Evolutionary conservation across 2,888 invertebrate genomes (phyloP), one percentile per base, ranked within the genome.

Genomic region (Zootermopsis nevadensis): DNA sequence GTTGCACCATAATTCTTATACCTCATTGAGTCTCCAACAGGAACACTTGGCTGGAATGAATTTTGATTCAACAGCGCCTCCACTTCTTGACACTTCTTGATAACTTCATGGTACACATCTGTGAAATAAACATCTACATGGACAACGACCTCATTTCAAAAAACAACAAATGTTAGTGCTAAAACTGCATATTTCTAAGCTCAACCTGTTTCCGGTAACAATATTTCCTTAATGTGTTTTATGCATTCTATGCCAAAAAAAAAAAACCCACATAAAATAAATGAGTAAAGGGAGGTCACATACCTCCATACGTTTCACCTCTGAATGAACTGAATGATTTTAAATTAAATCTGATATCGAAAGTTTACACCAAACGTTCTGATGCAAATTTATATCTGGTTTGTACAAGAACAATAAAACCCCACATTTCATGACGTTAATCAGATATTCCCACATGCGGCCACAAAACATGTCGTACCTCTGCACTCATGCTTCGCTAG

Each of bases 11-110:
- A n/a, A 8, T 24, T 60, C 7, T 30, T 77, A 35, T 79, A 84
- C 84, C 84, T 84, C 48, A 84, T 22, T 24, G 66, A 69, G 48
- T 84, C 82, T 31, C 38, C 31, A 33, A 84, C 35, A 19, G 84
- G 80, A n/a, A 82, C 67, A 53, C 72, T 76, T n/a, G 82, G 82
- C 31, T 80, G 82, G 31, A 82, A 72, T 48, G 82, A 27, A 80
- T 80, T 84, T 38, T 84, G 82, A 27, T 27, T 53, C 15, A 84
- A 42, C 38, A 84, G 53, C 24, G 60, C 67, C 42, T 85, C 85
- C n/a, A 95, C 93, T 87, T 95, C 95, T 87, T 93, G 92, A 88
- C 95, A 95, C 88, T 95, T 96, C 87, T 95, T 95, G 2, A 94
- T 93, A 48, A 96, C 94, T 86, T 93, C 92, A 82, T 91, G 88